Base-by-base conservation (phyloP, 2,888 invertebrate species). In the Eurois occulta region DNA sequence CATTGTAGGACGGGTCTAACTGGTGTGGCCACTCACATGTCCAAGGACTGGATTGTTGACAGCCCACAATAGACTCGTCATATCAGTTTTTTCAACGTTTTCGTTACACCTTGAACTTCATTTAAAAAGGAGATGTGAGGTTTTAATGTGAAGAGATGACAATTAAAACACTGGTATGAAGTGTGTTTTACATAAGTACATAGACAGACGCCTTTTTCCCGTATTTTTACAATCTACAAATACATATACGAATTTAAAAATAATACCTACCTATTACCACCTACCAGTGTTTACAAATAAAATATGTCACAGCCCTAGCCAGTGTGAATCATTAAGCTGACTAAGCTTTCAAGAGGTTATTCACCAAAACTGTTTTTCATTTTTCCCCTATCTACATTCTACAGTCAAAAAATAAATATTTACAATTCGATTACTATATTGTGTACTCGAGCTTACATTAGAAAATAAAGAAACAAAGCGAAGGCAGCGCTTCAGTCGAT, bases 1-100 rank as follows among this genome's bases (percentile, higher is more conserved):
- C 90, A 90, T 90, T 92, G 91, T 91, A 76, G 86, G 89, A 88
- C 90, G 43, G 80, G 93, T 90, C 80, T 86, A 86, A 92, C 93
- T 90, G 90, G 93, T 90, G 85, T 77, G 67, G 75, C 86, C 84
- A 83, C 87, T 85, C 75, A 24, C 70, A 77, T 79, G 80, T 75
- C 89, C 91, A 90, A 89, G 90, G 90, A 91, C 90, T 87, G 86
- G 83, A 86, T 84, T 84, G 84, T 84, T 83, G 86, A 83, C 85
- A 84, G 71, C 72, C 80, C 79, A 84, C 78, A 81, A 83, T 81
- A 81, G 73, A 84, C 82, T 65, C 70, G 85, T 83, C 85, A 79
- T 77, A 77, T 80, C 66, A 75, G 58, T 81, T 80, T 84, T 73
- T 84, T 86, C 32, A 67, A 77, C 62, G 62, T 74, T 72, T 77